These are phyloP conservation scores for Sus cebifrons DNA, from an alignment of 2,797 vertebrate genomes.

Conservation along the genomic window DNA sequence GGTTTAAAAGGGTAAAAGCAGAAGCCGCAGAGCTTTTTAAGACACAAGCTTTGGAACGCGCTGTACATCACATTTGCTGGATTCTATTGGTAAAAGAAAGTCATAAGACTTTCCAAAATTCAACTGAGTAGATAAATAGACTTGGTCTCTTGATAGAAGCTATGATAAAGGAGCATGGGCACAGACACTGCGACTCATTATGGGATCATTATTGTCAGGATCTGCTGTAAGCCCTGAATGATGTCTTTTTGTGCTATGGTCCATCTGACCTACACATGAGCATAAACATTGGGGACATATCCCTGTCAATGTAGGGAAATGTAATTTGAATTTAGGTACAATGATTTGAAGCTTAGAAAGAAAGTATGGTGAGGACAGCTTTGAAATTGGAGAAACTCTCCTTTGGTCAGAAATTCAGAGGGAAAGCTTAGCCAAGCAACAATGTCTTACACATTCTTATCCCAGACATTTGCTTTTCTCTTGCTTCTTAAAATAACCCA, in stretches of 20 bases:
- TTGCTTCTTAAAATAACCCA: not conserved
- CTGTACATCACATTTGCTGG: not conserved
- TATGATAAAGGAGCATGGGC: not conserved
- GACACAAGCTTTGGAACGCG: not conserved
- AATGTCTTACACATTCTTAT: not conserved
- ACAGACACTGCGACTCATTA: not conserved
- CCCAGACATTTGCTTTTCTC: not conserved
- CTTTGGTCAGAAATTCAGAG: slow-evolving; percentile 30
- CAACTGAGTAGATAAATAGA: not conserved
- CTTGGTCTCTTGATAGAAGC: not conserved
- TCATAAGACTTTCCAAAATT: not conserved
- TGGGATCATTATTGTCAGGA: not conserved
- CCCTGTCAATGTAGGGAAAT: not conserved
- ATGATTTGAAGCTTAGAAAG: slow-evolving; percentile 36
- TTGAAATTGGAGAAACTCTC: slow-evolving; percentile 33
- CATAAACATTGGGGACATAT: not conserved
- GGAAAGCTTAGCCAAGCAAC: not conserved
- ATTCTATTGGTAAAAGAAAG: not conserved
- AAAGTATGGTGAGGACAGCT: not conserved
- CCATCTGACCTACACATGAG: not conserved
- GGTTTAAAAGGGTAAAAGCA: not conserved
- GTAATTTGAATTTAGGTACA: slow-evolving; percentile 37
- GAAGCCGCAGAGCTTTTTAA: not conserved
- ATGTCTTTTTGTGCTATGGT: not conserved
- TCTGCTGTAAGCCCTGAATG: not conserved